Base-by-base conservation (phyloP, 2,888 invertebrate genomes). In the Patella caerulea region DNA sequence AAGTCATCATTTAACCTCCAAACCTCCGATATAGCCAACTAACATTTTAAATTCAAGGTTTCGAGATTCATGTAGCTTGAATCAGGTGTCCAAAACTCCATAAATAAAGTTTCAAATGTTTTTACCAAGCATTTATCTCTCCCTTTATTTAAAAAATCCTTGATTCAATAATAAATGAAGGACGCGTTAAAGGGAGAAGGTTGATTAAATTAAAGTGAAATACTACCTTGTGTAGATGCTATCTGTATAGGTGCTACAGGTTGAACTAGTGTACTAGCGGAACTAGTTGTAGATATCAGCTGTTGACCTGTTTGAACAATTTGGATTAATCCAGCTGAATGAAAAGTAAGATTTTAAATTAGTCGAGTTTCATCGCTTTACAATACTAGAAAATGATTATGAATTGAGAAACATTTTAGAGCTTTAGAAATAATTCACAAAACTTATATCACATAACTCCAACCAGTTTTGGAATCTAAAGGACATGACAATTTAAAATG, bases 301-400 rank as follows among this genome's bases (percentile, higher is more conserved):
- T 95, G 95, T 86, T 94, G 94, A 12, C 95, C 95, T 75, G 94
- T 93, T 90, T 95, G 95, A 73, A 95, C 94, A 74, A 95, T 92
- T 88, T 95, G 95, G 71, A 95, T 94, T 72, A 90, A 87, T 29
- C 91, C 91, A 84, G 88, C 83, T 85, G 78, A 72, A 81, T 78
- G 54, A 77, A 65, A 77, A 55, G 7, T 24, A 34, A 55, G 34
- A 14, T 65, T 34, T 75, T 15, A 17, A 17, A 34, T 29, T 29
- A 45, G 5, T 74, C 4, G 15, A 81, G 76, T 70, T 15, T 24
- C 19, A 70, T 15, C 19, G 9, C 0, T 70, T 24, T 7, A 29
- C 70, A 14, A 29, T 70, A 29, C 19, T 19, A 5, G 19, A 19
- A n/a, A 9, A 19, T 70, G 29, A 45, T 45, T 45, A 45, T 45